phyloP scores from a whole-genome alignment of 2,888 invertebrate species.

The Acheta domesticus region DNA sequence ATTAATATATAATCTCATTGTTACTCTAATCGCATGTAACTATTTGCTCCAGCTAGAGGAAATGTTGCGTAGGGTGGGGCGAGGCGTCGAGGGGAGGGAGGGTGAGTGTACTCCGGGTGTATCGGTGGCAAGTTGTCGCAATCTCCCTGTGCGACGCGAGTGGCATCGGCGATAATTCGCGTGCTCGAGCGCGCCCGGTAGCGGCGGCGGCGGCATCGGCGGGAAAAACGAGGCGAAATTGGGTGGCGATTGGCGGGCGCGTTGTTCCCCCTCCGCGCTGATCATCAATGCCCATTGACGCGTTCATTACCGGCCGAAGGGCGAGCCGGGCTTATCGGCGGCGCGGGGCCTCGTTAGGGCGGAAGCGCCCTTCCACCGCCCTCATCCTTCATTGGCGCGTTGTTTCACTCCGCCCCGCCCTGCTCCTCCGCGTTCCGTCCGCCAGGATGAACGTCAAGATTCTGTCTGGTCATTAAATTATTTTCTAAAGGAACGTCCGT shows the following conservation, averaged over 20 bases:
- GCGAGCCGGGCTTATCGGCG: background rate
- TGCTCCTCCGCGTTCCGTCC: background rate
- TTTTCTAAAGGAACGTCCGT: background rate
- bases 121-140: background rate
- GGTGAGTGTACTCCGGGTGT: background rate
- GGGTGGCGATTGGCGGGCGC: background rate
- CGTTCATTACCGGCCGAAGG: background rate
- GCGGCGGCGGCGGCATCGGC: background rate
- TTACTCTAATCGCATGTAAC: too few species aligned
- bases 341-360: background rate
- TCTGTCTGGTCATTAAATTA: background rate
- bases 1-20: too few species aligned
- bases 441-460: background rate
- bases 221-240: constrained; percentile 5
- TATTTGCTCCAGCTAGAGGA: too few species aligned
- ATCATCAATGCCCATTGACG: background rate
- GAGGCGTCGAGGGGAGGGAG: too few species aligned
- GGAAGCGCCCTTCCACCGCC: background rate
- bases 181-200: background rate
- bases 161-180: background rate
- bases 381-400: background rate
- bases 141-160: background rate
- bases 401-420: background rate
- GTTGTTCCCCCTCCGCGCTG: background rate
- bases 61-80: too few species aligned